Evolutionary conservation across 2,797 vertebrate genomes (phyloP), one percentile per base, ranked within the genome.

Genomic region (Alfaro cultratus): DNA sequence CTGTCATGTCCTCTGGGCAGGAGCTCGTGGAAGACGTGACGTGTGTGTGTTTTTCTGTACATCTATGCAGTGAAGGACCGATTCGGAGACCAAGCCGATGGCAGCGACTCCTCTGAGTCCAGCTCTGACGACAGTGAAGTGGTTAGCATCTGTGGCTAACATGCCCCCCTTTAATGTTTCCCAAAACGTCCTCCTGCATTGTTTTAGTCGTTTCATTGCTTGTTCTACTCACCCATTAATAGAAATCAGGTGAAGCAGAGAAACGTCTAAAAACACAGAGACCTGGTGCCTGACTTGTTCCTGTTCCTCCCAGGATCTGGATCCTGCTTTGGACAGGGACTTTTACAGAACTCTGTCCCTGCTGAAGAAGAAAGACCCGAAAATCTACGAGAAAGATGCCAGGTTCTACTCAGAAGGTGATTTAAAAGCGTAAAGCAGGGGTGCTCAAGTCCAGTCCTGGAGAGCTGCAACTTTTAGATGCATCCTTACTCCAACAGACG

Each of bases 311-410:
- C 81, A 99, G 98, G 95, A 96, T n/a, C 89, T 97, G 82, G 96
- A 98, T 82, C 96, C 97, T 31, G 93, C 89, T 39, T 70, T 96
- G 26, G 98, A 99, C 47, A 92, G 93, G 21, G 97, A 97, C 68
- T 99, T 99, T 78, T 98, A 98, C 87, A 95, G 96, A 71, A 98
- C 97, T 0, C 78, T 99, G 80, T 98, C 97, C 0, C 91, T 98
- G 79, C 87, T 99, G 53, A 99, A 99, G 94, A 97, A 97, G 82
- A 97, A 95, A 75, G 98, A 99, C 80, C 98, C 97, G 0, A 92
- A 96, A 39, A 98, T 99, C 79, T 99, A 99, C 68, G 94, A 95
- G 88, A 71, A 86, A n/a, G 96, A 97, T 87, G 87, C 80, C 0
- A 95, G 75, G 13, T 98, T 99, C 90, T 98, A 96, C 91, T 89